Evolutionary conservation across 2,113 vertebrate species (phyloP).

Genomic region (Lasiurus cinereus): DNA sequence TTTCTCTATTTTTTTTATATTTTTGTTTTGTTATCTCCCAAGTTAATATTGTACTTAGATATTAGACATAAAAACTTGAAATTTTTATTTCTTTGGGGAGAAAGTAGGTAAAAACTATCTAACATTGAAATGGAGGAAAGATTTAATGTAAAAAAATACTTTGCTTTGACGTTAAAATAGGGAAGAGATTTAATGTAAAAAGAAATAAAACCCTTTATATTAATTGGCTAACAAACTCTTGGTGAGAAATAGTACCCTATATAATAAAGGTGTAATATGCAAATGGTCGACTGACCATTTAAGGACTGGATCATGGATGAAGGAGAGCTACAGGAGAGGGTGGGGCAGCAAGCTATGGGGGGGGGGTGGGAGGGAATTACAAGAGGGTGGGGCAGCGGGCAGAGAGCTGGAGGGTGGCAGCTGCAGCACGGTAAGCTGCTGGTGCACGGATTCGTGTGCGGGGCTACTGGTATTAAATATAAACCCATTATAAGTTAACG

Average conservation of each 20-base stretch:
- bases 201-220: conserved; percentile 54
- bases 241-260: not conserved
- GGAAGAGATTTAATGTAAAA: conserved; percentile 57
- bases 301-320: too few relatives aligned
- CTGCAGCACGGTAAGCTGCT: too few relatives aligned
- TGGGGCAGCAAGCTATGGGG: too few relatives aligned
- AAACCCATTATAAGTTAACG: too few relatives aligned
- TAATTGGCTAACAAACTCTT: conserved; percentile 11
- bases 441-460: too few relatives aligned
- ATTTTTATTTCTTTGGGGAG: conserved; percentile 48
- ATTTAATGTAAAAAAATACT: conserved; percentile 48
- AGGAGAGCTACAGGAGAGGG: too few relatives aligned
- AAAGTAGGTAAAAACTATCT: conserved; percentile 38
- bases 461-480: too few relatives aligned
- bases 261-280: too few relatives aligned
- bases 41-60: conserved; percentile 64
- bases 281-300: too few relatives aligned
- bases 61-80: conserved; percentile 52
- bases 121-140: conserved; percentile 44
- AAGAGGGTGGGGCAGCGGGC: too few relatives aligned
- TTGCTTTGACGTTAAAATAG: conserved; percentile 51
- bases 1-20: conserved; percentile 72
- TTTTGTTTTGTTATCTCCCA: conserved; percentile 41
- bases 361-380: too few relatives aligned
- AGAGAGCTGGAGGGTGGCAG: too few relatives aligned